phyloP scores from a whole-genome alignment of 2,113 vertebrate genomes.

The Lampris incognitus region DNA sequence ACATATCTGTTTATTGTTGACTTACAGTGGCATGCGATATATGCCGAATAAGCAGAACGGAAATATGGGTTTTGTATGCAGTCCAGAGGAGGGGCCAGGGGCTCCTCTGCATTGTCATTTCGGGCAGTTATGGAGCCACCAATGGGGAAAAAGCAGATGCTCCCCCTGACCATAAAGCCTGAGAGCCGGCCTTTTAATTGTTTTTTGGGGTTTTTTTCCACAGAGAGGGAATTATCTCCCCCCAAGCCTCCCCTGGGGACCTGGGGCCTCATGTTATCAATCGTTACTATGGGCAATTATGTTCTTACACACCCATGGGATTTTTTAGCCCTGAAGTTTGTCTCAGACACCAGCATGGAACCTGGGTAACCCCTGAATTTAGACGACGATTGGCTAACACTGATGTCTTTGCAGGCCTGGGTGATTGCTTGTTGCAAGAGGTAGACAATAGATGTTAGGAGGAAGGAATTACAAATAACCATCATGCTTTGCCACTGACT shows the following conservation, averaged over 20 bases:
- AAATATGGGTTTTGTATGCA: conserved; percentile 65
- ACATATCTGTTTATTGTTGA: conserved; percentile 70
- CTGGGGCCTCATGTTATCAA: too few relatives aligned
- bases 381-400: too few relatives aligned
- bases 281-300: too few relatives aligned
- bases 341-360: too few relatives aligned
- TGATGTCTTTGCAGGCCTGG: too few relatives aligned
- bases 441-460: too few relatives aligned
- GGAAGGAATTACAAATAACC: too few relatives aligned
- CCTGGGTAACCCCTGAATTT: too few relatives aligned
- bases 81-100: conserved; percentile 37
- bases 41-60: conserved; percentile 71
- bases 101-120: conserved; percentile 62
- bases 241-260: conserved; percentile 56
- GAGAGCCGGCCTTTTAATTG: conserved; percentile 77
- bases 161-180: conserved; percentile 81
- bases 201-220: conserved; percentile 78
- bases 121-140: conserved; percentile 77
- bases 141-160: conserved; percentile 80
- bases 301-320: too few relatives aligned
- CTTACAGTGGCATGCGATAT: conserved; percentile 60
- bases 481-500: too few relatives aligned
- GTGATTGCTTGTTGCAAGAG: too few relatives aligned
- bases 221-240: conserved; percentile 71
- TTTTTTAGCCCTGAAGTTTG: too few relatives aligned